Evolutionary conservation across 2,888 invertebrate genomes (phyloP), one percentile per base, ranked within the genome.

Genomic region (Rhimphoctona megacephalus): DNA sequence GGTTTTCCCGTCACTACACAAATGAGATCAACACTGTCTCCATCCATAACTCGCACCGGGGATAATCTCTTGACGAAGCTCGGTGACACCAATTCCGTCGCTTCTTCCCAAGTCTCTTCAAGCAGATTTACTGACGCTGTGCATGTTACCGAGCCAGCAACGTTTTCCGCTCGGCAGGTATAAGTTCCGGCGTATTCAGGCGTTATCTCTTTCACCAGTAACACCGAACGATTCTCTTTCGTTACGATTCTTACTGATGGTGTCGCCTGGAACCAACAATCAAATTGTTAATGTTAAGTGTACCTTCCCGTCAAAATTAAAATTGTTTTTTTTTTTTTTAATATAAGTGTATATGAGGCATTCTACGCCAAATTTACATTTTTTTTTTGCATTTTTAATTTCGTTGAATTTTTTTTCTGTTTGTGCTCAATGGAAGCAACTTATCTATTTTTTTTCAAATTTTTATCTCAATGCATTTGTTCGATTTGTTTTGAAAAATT

Each of bases 111-210:
- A 39, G 95, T 93, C 88, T 95, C 95, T 85, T 96, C 96, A 52
- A 96, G 92, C 33, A 97, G 94, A 90, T 96, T 95, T 6, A 98
- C 92, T 30, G 96, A 96, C 3, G 98, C 97, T 0, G 98, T 97
- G 90, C 97, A 97, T n/a, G 97, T 97, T 9, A 98, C 97, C 0
- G 98, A 98, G 14, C 99, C 99, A 73, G 97, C 97, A 74, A 97
- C 97, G 94, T 99, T 99, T 94, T 98, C 97, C 3, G 98, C 98
- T 91, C 98, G 96, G 91, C 98, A 98, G 30, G 98, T 98, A 91
- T 98, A 97, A 43, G 97, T 96, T 36, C 98, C 98, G 82, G 96
- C 95, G 90, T 96, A 96, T 93, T 97, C 96, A 83, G 96, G 95
- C 81, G 95, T 96, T 70, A 97, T 96, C 92, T 97, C 96, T 91